A percentile compares a stretch with the other conserved stretches of the same genome.
Evolutionary conservation across 2,888 invertebrate genomes (phyloP).

Genomic region (Megalurothrips usitatus): DNA sequence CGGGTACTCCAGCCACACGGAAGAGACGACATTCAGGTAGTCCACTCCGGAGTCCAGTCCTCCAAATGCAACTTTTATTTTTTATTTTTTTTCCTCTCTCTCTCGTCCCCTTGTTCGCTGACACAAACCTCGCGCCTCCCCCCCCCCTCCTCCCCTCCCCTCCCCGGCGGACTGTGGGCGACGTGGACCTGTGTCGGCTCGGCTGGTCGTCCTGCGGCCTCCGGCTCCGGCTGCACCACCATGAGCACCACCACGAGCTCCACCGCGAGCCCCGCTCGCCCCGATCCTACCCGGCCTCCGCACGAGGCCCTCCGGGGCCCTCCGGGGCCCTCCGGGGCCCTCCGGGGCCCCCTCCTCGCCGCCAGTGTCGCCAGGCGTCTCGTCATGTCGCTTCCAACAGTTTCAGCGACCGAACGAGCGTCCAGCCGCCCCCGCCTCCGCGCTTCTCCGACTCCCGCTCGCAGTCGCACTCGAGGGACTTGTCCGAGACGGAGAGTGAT

Average conservation of each 20-base stretch:
- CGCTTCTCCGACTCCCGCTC: conserved; percentile 67
- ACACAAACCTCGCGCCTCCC: neutral
- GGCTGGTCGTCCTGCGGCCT: neutral
- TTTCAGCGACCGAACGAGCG: conserved; percentile 65
- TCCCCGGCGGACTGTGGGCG: neutral
- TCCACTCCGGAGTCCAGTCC: neutral
- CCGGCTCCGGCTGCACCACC: neutral
- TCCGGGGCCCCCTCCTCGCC: neutral
- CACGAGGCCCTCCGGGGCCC: no score
- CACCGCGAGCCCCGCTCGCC: no score
- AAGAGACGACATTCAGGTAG: conserved; percentile 79
- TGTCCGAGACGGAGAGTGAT: conserved; percentile 13
- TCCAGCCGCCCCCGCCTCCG: conserved; percentile 79
- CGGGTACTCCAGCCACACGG: conserved; percentile 78
- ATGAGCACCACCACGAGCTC: no score
- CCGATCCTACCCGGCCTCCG: neutral
- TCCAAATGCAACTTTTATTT: no score
- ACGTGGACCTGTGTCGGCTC: no score
- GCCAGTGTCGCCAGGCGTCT: neutral
- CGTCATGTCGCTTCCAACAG: conserved; percentile 53
- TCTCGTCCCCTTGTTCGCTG: neutral
- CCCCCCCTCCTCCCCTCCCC: neutral
- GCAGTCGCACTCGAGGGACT: conserved; percentile 35
- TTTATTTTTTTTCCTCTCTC: neutral
- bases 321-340: no score